Evolutionary conservation across 2,113 vertebrate species (phyloP), one percentile per base, ranked within the genome.

Genomic region (Oreocharis arfaki): DNA sequence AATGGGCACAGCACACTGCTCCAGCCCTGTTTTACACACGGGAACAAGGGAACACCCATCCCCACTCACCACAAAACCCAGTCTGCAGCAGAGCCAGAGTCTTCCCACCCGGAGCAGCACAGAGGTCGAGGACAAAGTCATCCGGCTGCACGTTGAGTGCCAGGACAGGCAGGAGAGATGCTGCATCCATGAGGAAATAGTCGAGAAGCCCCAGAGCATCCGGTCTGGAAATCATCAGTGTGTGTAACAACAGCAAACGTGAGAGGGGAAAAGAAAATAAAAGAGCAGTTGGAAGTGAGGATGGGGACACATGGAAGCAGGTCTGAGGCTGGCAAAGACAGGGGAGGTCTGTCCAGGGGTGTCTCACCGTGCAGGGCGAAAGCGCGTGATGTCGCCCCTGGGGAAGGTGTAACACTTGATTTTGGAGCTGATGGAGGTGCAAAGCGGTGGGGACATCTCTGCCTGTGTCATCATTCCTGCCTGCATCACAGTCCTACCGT

Each of bases 71-170:
- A 85, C 99, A 98, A 93, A 96, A 73, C 47, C 98, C 98, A 14
- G 98, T 98, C 97, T 99, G 99, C 79, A 99, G 98, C 86, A 99
- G 94, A 55, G 99, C 98, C 92, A 99, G 92, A 9, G 98, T 98
- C 95, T 99, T 99, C 14, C 99, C 99, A 70, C 99, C 99, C 0
- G 99, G 99, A 57, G 99, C 99, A 0, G 99, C 99, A 88, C 99
- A 99, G 17, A 99, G 98, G 84, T 99, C 99, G 13, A 99, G 98
- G 56, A 99, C 98, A 2, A 47, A 90, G 74, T 99, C 98, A 44
- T 91, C 98, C 0, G 96, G 98, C 77, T 98, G 98, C 42, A 99
- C 97, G 2, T 97, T 92, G 63, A 99, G 98, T 0, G 98, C 99
- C 49, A 99, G 97, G 84, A 99, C 99, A 12, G 99, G 99, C 50